Base-by-base conservation (phyloP, 2,888 invertebrate genomes). In the Pantelozetes paolii region DNA sequence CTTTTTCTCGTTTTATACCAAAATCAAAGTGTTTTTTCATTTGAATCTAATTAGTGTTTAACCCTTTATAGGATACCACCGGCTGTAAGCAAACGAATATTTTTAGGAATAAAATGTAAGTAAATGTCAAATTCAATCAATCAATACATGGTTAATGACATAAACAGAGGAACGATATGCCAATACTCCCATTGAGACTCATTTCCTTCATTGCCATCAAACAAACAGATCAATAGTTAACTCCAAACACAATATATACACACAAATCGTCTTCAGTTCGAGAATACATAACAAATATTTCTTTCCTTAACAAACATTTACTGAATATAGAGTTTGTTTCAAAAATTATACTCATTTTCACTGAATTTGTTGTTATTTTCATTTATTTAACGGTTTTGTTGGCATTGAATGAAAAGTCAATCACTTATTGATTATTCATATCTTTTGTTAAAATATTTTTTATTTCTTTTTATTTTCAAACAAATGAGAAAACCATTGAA, bases 91-190 rank as follows among this genome's bases (percentile, higher is more conserved):
- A 79, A 81, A 75, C 76, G 79, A 45, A 82, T 82, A 59, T 78
- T 80, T 71, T 81, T 82, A 5, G 79, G 79, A 26, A 82, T 83
- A 2, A 80, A 81, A 76, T 82, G 82, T 82, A 79, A 79, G 82
- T 73, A 26, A 50, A 20, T 45, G 36, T 70, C 36, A 30, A 62
- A 62, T 72, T 72, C n/a, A 69, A 48, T 73, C 15, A 36, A 73
- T 69, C 20, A 67, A 67, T 67, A 42, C n/a, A 32, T 64, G 42
- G 20, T 36, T 67, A 67, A 67, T 67, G 40, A 67, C 67, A 67
- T 42, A 67, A 67, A 67, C 67, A 67, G 23, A 42, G 23, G 32
- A 67, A 67, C 42, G 20, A 67, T 67, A 67, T 67, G 42, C 62
- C 62, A 62, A 62, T 62, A 42, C 42, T 42, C 67, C 67, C 42